Percentiles rank a stretch among this genome's conserved stretches.
Conservation (phyloP, 2,113 vertebrate genomes). For the Coptodon rendalli region DNA sequence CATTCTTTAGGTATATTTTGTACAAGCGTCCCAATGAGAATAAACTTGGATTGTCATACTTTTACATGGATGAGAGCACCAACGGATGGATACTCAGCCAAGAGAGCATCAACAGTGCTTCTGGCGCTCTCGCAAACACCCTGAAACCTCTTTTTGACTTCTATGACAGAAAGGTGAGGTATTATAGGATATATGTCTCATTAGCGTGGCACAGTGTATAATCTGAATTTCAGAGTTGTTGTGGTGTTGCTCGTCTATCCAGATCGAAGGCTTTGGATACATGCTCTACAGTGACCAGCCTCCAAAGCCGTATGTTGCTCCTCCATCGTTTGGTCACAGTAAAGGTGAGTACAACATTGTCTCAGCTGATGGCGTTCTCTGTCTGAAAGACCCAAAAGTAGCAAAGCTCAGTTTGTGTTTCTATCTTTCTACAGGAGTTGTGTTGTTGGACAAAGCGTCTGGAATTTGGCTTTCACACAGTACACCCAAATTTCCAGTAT, state of each 20-base stretch:
- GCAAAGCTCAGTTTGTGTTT: not conserved
- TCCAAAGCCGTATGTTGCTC: not conserved
- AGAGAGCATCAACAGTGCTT: not conserved
- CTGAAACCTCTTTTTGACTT: conserved; percentile 41
- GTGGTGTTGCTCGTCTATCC: not conserved
- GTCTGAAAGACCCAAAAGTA: not conserved
- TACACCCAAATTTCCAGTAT: conserved; percentile 43
- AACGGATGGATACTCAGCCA: conserved; percentile 9
- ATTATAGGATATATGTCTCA: not conserved
- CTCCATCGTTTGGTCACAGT: conserved; percentile 46
- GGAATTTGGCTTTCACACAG: conserved; percentile 62
- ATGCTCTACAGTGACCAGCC: conserved; percentile 59
- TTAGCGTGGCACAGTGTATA: not conserved
- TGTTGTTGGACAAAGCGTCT: conserved; percentile 38
- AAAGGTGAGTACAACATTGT: conserved; percentile 25
- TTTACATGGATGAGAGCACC: conserved; percentile 55
- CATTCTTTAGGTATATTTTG: conserved; percentile 41
- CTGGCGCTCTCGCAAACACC: conserved; percentile 34
- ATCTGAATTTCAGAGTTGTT: not conserved
- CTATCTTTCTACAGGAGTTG: conserved; percentile 9
- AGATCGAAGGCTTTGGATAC: conserved; percentile 47
- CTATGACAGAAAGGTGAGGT: not conserved
- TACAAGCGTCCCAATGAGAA: conserved; percentile 21
- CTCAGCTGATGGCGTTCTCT: not conserved
- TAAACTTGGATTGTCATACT: conserved; percentile 11